phyloP scores from a whole-genome alignment of 2,797 vertebrate genomes.

The Hemibagrus guttatus region DNA sequence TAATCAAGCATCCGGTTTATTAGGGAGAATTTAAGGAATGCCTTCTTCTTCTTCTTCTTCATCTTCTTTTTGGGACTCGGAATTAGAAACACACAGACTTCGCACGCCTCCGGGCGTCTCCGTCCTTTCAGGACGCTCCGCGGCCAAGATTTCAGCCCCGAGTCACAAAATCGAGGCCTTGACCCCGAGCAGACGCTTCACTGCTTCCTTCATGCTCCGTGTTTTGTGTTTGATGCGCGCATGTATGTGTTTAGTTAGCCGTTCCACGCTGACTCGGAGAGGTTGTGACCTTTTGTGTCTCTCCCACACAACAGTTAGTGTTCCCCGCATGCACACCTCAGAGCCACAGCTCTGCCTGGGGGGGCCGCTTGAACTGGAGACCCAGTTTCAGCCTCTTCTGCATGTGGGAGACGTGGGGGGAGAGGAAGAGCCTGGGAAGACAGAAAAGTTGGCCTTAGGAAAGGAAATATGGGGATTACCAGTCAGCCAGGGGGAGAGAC shows the following conservation, averaged over 20 bases:
- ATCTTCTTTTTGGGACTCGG: conserved; percentile 11
- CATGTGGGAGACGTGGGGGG: conserved; percentile 72
- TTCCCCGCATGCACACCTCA: conserved; percentile 37
- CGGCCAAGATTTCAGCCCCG: conserved; percentile 39
- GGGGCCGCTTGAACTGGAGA: conserved; percentile 73
- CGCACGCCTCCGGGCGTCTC: conserved; percentile 40
- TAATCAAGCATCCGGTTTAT: conserved; percentile 32
- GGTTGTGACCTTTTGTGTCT: conserved; percentile 72
- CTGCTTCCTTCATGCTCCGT: conserved; percentile 45
- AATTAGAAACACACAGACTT: conserved; percentile 57
- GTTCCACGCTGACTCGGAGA: conserved; percentile 69
- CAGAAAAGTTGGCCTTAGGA: conserved; percentile 68
- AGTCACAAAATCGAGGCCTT: conserved; percentile 49
- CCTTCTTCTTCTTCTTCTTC: conserved; percentile 40
- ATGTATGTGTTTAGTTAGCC: conserved; percentile 74
- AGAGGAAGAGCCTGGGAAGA: conserved; percentile 72
- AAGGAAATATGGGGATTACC: conserved; percentile 71
- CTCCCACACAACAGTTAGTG: conserved; percentile 73
- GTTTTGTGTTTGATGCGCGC: conserved; percentile 63
- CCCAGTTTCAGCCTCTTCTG: conserved; percentile 65
- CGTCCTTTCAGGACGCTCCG: conserved; percentile 28
- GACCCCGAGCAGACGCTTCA: conserved; percentile 46
- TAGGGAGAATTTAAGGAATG: conserved; percentile 47
- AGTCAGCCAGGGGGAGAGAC: conserved; percentile 41
- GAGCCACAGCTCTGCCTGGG: conserved; percentile 66